phyloP scores from a whole-genome alignment of 1,140 invertebrate genomes.

The Cherax destructor region DNA sequence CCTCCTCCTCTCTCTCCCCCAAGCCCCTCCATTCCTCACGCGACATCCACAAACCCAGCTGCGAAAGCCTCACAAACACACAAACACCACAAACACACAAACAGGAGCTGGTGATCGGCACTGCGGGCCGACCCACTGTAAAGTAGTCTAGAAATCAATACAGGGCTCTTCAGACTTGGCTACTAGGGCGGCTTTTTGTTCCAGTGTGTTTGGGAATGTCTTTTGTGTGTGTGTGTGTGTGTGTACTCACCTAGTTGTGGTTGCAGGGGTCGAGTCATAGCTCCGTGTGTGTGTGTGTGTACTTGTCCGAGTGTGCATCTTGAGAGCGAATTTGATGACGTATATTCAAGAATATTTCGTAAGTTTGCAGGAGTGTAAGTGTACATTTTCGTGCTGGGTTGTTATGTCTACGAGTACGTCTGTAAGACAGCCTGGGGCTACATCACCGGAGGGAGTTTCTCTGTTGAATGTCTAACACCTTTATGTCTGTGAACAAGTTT shows the following conservation, averaged over 20 bases:
- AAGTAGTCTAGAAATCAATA: slow-evolving; percentile 42
- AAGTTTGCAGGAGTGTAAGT: no score
- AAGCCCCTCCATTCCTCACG: neutral
- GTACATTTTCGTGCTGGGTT: no score
- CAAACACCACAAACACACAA: neutral
- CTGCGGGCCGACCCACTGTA: slow-evolving; percentile 15
- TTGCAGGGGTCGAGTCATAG: no score
- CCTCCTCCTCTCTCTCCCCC: neutral
- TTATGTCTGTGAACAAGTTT: no score
- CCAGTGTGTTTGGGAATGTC: neutral
- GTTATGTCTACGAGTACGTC: no score
- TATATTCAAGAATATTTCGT: no score
- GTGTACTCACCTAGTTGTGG: no score
- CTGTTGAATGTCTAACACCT: no score
- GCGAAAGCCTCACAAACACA: neutral
- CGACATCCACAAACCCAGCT: neutral
- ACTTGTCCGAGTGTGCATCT: slow-evolving; percentile 5
- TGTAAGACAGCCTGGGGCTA: no score
- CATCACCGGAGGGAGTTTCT: no score
- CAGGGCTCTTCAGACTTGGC: slow-evolving; percentile 22
- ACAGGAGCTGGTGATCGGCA: slow-evolving; percentile 25
- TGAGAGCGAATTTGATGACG: no score
- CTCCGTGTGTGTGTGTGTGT: neutral
- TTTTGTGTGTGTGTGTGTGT: no score
- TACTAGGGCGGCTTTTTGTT: neutral